phyloP scores from a whole-genome alignment of 1,140 invertebrate species.

The Ceratitis capitata region DNA sequence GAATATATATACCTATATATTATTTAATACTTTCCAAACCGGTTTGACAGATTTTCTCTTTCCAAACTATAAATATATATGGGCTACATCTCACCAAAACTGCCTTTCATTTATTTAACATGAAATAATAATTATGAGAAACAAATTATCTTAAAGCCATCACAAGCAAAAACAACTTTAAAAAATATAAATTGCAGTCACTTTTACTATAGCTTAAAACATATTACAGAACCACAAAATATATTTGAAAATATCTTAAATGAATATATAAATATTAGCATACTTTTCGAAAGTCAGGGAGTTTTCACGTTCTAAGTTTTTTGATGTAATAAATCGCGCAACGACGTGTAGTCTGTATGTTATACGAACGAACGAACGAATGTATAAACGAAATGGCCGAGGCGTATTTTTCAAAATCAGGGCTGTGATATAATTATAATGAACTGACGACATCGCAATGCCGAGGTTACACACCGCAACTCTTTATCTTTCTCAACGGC shows the following conservation, averaged over 20 bases:
- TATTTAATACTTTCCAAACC: background rate
- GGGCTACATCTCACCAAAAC: background rate
- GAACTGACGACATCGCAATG: no score
- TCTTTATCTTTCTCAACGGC: no score
- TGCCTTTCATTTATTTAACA: background rate
- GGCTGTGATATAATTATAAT: background rate
- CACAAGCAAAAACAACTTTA: background rate
- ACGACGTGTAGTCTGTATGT: background rate
- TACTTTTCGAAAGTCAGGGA: background rate
- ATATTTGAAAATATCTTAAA: background rate
- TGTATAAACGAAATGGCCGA: background rate
- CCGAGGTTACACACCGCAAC: no score
- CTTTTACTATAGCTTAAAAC: background rate
- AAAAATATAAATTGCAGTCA: no score
- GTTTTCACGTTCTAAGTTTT: background rate
- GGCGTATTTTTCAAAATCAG: background rate
- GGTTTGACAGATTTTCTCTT: background rate
- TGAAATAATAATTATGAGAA: background rate
- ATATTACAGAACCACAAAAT: background rate
- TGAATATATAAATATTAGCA: background rate
- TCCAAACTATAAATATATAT: background rate
- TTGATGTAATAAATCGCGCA: background rate
- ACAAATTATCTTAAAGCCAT: background rate
- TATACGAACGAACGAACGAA: background rate
- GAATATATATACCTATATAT: background rate